Conservation (phyloP, 2,113 vertebrate species). For the Festucalex cinctus region DNA sequence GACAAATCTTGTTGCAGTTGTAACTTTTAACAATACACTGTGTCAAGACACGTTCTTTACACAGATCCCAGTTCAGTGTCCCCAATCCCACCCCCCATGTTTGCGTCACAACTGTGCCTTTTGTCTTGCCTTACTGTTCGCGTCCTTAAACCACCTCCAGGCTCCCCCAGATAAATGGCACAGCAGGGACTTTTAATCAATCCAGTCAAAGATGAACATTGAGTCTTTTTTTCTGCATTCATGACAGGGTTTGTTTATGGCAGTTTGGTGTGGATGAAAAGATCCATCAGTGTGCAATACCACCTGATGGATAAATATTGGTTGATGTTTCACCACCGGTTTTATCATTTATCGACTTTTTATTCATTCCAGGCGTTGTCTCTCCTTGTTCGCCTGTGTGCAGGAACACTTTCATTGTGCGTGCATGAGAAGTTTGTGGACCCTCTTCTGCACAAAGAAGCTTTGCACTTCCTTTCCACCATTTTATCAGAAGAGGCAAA, state of each 20-base stretch:
- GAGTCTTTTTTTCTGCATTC: constrained; percentile 42
- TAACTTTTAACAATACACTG: background rate
- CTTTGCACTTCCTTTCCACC: constrained; percentile 82
- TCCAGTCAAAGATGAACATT: constrained; percentile 59
- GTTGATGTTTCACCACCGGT: constrained; percentile 18
- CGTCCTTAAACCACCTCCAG: constrained; percentile 37
- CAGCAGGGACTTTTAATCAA: constrained; percentile 52
- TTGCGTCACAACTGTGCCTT: constrained; percentile 29
- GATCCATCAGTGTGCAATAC: constrained; percentile 13
- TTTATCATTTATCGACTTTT: constrained; percentile 21
- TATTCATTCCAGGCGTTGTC: constrained; percentile 27
- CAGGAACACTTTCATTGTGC: constrained; percentile 81
- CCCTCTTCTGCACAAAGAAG: constrained; percentile 66
- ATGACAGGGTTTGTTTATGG: constrained; percentile 28
- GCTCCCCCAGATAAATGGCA: constrained; percentile 50
- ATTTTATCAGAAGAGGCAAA: constrained; percentile 83
- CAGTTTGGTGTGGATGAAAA: constrained; percentile 14
- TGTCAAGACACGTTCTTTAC: background rate
- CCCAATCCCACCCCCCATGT: constrained; percentile 1
- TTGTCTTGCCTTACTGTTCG: constrained; percentile 41
- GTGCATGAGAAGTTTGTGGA: constrained; percentile 56
- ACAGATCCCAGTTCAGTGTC: constrained; percentile 1
- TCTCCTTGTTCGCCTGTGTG: constrained; percentile 16
- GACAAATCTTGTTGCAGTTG: too few relatives aligned
- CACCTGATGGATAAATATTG: constrained; percentile 38